Base-by-base conservation (phyloP, 2,797 vertebrate species). In the Sylvia borin region DNA sequence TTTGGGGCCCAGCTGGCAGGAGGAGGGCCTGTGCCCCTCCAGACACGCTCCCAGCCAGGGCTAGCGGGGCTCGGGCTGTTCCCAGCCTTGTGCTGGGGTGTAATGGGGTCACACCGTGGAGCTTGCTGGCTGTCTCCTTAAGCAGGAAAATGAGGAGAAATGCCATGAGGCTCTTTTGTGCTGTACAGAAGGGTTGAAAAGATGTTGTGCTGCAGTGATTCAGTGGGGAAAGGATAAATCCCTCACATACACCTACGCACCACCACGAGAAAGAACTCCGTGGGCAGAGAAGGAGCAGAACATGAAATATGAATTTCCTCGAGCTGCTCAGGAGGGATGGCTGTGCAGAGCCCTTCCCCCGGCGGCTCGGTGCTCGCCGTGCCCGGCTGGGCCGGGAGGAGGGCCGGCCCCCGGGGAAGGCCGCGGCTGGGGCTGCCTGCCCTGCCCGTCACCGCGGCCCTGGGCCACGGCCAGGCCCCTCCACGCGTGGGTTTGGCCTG, bases 171-270 rank as follows among this genome's bases (percentile, higher is more conserved):
- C 85, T 93, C 92, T 73, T 86, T 79, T 93, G 80, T 94, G 92
- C 87, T 85, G 53, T 91, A 78, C 92, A 90, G 95, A 95, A 96
- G 92, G 95, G 91, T 93, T 94, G 95, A 85, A 95, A 96, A 96
- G 94, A 95, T 91, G 91, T 92, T 95, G 80, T 96, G 94, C 94
- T 95, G 96, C 95, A 86, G 88, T 97, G 96, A 97, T 97, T 97
- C 96, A 96, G 93, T 95, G 91, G 93, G 94, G 91, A 96, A 96
- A 95, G 93, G 93, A 97, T 95, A 97, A 96, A 96, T 94, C 95
- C 96, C 95, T 94, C 96, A 85, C 91, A 80, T 85, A 96, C 95
- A 94, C 96, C 97, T 93, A 97, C 96, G 16, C 95, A 92, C 88
- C 86, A 93, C 93, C 96, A 93, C 43, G 88, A 96, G 83, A 86